Evolutionary conservation across 1,140 invertebrate genomes (phyloP).

Genomic region (Lasaia peninsularis): DNA sequence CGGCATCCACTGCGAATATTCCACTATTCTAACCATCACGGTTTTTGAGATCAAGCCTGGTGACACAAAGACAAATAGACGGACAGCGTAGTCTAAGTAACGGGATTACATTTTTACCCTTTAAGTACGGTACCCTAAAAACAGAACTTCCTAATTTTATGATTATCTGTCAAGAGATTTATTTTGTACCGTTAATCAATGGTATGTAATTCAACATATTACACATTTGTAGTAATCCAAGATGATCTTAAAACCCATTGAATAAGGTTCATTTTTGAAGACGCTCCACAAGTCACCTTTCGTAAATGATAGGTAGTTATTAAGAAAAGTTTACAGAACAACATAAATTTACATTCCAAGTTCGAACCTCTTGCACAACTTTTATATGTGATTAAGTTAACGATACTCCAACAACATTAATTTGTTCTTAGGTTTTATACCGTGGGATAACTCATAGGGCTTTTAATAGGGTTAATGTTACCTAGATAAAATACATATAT

Average conservation of each 20-base stretch:
- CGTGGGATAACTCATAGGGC: no score
- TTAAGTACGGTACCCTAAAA: no score
- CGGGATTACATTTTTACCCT: no score
- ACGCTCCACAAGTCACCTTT: constrained; percentile 34
- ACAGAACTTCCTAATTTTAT: constrained; percentile 15
- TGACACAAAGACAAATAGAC: no score
- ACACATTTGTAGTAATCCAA: constrained; percentile 3
- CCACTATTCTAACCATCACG: no score
- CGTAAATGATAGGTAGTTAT: constrained; percentile 54
- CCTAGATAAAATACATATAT: no score
- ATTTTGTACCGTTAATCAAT: constrained; percentile 18
- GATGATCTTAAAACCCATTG: background rate
- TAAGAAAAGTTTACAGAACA: constrained; percentile 56
- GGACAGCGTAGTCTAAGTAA: no score
- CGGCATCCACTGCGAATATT: no score
- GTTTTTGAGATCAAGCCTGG: no score
- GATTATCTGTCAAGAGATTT: constrained; percentile 8
- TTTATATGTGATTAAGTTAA: constrained; percentile 44
- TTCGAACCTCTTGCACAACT: constrained; percentile 37
- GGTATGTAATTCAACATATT: constrained; percentile 4
- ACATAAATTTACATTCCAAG: constrained; percentile 62
- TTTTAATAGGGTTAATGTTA: no score
- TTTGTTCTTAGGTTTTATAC: no score
- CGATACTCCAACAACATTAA: no score
- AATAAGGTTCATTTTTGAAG: constrained; percentile 27